phyloP scores from a whole-genome alignment of 92 coral and sea anemone genomes.

The Phenganax subtilis region DNA sequence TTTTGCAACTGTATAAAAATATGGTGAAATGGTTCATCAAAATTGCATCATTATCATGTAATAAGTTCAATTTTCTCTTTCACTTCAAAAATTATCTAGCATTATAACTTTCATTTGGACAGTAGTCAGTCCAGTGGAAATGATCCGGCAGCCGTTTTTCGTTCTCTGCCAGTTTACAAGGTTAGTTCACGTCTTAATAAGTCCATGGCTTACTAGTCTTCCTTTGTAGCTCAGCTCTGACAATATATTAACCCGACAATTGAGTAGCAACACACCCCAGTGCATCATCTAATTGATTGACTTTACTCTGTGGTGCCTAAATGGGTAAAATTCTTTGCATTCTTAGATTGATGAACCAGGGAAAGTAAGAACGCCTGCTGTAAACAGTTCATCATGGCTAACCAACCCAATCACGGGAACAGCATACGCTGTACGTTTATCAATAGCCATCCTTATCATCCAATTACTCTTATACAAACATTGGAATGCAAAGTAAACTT shows the following conservation, averaged over 20 bases:
- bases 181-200: conserved; percentile 41
- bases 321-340: background rate
- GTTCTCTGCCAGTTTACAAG: conserved; percentile 88
- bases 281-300: too few relatives aligned
- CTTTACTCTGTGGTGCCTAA: too few relatives aligned
- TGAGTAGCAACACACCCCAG: too few relatives aligned
- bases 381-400: conserved; percentile 84
- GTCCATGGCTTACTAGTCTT: too few relatives aligned
- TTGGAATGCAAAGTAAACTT: too few relatives aligned
- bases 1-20: too few relatives aligned
- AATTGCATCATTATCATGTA: too few relatives aligned
- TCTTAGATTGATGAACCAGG: conserved; percentile 82
- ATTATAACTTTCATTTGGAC: conserved; percentile 84
- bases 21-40: too few relatives aligned
- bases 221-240: too few relatives aligned
- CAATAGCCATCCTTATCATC: background rate
- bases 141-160: conserved; percentile 88
- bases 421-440: conserved; percentile 31
- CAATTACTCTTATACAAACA: too few relatives aligned
- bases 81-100: conserved; percentile 43
- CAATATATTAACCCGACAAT: too few relatives aligned
- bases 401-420: conserved; percentile 59
- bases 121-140: conserved; percentile 77
- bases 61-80: too few relatives aligned
- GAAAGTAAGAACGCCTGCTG: conserved; percentile 84